Percentiles rank a stretch among this genome's conserved stretches.
phyloP scores from a whole-genome alignment of 2,113 vertebrate species.

The Willisornis vidua region DNA sequence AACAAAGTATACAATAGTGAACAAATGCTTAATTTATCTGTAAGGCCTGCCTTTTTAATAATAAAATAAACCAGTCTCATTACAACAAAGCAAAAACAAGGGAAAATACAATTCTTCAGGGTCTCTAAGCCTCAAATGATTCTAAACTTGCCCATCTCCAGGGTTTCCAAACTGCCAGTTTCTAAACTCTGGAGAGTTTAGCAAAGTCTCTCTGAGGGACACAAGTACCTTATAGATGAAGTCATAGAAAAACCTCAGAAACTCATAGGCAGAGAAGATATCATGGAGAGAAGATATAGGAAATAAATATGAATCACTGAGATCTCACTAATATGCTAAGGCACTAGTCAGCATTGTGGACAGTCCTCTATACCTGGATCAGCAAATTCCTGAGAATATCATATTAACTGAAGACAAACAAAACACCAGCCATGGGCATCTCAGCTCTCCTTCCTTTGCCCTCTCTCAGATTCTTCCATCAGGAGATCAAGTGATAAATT shows the following conservation, averaged over 20 bases:
- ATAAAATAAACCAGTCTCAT: neutral
- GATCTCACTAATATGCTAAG: neutral
- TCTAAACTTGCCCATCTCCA: neutral
- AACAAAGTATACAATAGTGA: neutral
- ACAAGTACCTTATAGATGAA: neutral
- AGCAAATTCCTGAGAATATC: neutral
- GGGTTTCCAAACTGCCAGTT: neutral
- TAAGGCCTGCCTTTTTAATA: neutral
- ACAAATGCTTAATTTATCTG: neutral
- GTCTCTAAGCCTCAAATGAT: neutral
- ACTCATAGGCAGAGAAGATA: neutral
- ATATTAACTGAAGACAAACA: constrained; percentile 20
- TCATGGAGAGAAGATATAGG: neutral
- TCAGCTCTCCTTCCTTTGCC: constrained; percentile 16
- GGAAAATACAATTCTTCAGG: neutral
- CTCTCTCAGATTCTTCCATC: neutral
- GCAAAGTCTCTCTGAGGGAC: neutral
- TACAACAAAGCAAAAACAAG: neutral
- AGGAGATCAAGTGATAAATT: neutral
- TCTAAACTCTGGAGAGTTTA: neutral
- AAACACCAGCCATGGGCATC: neutral
- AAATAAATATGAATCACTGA: neutral
- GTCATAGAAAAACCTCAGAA: neutral
- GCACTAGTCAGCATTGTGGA: neutral
- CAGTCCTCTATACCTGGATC: neutral